phyloP scores from a whole-genome alignment of 2,113 vertebrate species.

The Eolophus roseicapilla region DNA sequence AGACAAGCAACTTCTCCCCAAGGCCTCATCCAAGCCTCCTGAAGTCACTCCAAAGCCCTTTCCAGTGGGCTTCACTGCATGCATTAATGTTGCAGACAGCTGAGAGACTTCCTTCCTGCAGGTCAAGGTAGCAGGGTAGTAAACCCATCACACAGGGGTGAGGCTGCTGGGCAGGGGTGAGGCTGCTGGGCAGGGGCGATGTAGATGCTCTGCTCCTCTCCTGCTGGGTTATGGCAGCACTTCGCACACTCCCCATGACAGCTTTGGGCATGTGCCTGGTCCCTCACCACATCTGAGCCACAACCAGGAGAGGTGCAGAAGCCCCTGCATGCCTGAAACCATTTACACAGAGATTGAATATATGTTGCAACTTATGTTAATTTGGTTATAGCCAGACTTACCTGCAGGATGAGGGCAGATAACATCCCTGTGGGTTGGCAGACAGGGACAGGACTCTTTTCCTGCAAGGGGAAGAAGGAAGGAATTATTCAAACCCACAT shows the following conservation, averaged over 20 bases:
- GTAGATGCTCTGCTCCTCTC: not conserved
- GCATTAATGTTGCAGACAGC: not conserved
- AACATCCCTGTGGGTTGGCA: not conserved
- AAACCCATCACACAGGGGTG: not conserved
- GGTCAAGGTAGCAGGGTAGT: not conserved
- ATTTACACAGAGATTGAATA: accelerated
- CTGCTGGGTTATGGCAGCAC: not conserved
- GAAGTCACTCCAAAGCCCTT: not conserved
- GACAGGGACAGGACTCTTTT: not conserved
- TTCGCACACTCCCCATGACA: not conserved
- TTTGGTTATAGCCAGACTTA: not conserved
- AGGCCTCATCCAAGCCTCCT: not conserved
- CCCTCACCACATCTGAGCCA: not conserved
- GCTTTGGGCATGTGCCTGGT: accelerated
- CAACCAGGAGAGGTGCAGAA: not conserved
- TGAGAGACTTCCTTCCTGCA: not conserved
- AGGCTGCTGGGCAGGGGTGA: not conserved
- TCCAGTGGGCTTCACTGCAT: not conserved
- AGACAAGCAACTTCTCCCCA: not conserved
- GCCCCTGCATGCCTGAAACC: not conserved
- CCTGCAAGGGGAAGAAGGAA: not conserved
- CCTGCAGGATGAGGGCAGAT: not conserved
- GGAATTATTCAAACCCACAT: not conserved
- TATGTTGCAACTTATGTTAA: not conserved
- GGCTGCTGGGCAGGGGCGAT: not conserved